Conservation (phyloP, 2,888 invertebrate species). For the Cerceris rybyensis region DNA sequence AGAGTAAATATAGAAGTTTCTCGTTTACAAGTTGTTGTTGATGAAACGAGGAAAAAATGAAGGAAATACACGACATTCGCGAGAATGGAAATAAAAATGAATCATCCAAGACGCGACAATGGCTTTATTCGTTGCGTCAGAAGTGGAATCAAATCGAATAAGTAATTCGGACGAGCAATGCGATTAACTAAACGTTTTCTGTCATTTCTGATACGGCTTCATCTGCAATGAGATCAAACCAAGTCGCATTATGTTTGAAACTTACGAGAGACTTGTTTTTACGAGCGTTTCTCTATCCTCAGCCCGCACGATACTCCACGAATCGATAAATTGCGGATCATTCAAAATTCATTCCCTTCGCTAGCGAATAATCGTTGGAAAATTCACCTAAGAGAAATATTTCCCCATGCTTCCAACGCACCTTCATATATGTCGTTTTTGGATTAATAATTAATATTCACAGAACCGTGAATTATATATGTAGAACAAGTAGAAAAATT, state of each 20-base stretch:
- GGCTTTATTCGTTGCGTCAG: conserved; percentile 56
- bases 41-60: not conserved
- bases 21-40: not conserved
- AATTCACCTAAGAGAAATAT: not conserved
- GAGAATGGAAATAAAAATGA: not conserved
- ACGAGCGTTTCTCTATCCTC: conserved; percentile 1
- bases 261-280: conserved; percentile 27
- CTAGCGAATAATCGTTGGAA: not conserved
- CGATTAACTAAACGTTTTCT: conserved; percentile 69
- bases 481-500: too few relatives aligned
- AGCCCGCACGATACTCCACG: not conserved
- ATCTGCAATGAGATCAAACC: conserved; percentile 34
- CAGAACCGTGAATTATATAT: too few relatives aligned
- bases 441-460: too few relatives aligned
- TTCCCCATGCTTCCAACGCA: too few relatives aligned
- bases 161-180: conserved; percentile 64
- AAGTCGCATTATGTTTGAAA: conserved; percentile 45
- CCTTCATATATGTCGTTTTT: too few relatives aligned
- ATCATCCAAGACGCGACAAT: conserved; percentile 9
- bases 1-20: not conserved
- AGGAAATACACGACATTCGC: not conserved
- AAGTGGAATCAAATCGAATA: conserved; percentile 71
- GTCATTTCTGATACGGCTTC: conserved; percentile 52
- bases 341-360: not conserved
- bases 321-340: conserved; percentile 25